Base-by-base conservation (phyloP, 2,888 invertebrate genomes). In the Cephus nigrinus region DNA sequence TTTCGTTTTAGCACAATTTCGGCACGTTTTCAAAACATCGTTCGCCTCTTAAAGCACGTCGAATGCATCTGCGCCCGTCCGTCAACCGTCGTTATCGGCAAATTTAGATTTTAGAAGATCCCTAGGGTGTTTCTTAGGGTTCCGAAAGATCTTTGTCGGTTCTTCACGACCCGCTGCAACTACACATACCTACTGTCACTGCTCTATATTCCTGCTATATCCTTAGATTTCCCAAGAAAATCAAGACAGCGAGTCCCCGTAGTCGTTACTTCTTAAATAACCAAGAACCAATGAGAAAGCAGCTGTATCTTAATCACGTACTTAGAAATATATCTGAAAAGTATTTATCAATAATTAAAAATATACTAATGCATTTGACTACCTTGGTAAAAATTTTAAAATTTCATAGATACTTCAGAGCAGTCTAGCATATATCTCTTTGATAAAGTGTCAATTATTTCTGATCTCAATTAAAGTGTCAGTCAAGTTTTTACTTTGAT, bases 1-100 rank as follows among this genome's bases (percentile, higher is more conserved):
- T 82, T 84, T 80, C 79, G 80, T 81, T 81, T 80, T 77, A 79
- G 73, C 83, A 82, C 74, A 81, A 84, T 87, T 88, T 88, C 88
- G 89, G 87, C 89, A 88, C 89, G 89, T 88, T 88, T 87, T 84
- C 82, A 86, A 88, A 89, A 88, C 89, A 89, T 80, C 83, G 80
- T 80, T 80, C 40, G 78, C 79, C 83, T 80, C 82, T 78, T 78
- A 79, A 80, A 80, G 81, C 83, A 82, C 84, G 80, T 84, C 80
- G 81, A 80, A 78, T 76, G 84, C 89, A 89, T 89, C 89, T 89
- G 88, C 75, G 73, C 77, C 75, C 82, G 77, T 84, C 82, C 79
- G 82, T 85, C 83, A 83, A 32, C 74, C 73, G 77, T 79, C 80
- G 81, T 85, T 86, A 84, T 84, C 84, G 84, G 84, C 81, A 84